Percentiles rank a stretch among this genome's conserved stretches.
Conservation (phyloP, 2,888 invertebrate genomes). For the Hydroisotoma schaefferi region DNA sequence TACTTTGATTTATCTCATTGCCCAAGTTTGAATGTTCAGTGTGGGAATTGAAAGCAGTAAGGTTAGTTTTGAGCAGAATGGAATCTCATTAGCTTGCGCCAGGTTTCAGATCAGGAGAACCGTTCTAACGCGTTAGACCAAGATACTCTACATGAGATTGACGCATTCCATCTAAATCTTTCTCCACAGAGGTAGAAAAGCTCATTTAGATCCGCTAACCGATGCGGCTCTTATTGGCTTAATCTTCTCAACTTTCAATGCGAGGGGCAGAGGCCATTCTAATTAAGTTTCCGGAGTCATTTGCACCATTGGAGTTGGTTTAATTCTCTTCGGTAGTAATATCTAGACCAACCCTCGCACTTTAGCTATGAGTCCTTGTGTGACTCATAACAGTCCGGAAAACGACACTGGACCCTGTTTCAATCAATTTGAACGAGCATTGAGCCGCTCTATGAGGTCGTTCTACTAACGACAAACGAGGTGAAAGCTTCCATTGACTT, state of each 20-base stretch:
- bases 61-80: conserved; percentile 2
- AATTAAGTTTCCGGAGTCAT: conserved; percentile 36
- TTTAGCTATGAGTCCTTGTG: conserved; percentile 1
- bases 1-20: conserved; percentile 1
- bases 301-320: not conserved
- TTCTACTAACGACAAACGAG: conserved; percentile 31
- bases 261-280: conserved; percentile 37
- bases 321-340: not conserved
- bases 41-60: no score
- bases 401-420: conserved; percentile 39
- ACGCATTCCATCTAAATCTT: conserved; percentile 36
- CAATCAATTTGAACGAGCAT: conserved; percentile 43
- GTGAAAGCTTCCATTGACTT: conserved; percentile 23
- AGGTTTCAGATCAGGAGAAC: no score
- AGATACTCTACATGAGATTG: conserved; percentile 23
- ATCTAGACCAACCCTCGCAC: not conserved
- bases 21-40: not conserved
- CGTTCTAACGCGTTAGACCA: conserved; percentile 2
- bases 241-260: conserved; percentile 26
- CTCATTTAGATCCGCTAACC: conserved; percentile 33
- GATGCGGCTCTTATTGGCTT: conserved; percentile 29
- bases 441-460: conserved; percentile 20
- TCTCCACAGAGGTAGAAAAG: conserved; percentile 22
- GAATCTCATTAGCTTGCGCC: conserved; percentile 19
- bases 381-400: conserved; percentile 42